Evolutionary conservation across 2,113 vertebrate species (phyloP).

Genomic region (Brachirus orientalis): DNA sequence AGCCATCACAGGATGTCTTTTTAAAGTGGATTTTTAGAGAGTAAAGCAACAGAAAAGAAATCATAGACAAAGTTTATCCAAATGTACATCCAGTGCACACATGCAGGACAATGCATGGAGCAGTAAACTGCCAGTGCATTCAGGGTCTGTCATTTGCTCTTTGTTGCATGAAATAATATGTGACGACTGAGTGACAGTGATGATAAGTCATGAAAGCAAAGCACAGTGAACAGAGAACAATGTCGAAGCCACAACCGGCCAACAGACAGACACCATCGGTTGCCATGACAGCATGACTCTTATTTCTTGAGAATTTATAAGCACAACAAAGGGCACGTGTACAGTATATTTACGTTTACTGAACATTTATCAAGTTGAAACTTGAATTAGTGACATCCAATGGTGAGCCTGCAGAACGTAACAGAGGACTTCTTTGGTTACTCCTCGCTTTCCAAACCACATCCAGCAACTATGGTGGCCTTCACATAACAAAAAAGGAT

Average conservation of each 20-base stretch:
- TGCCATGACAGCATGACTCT: too few species aligned
- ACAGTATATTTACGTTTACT: neutral
- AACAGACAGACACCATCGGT: constrained; percentile 13
- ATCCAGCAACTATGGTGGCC: too few species aligned
- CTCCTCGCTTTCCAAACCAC: too few species aligned
- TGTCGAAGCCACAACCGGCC: neutral
- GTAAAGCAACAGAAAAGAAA: neutral
- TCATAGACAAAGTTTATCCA: constrained; percentile 22
- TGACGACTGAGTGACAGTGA: constrained; percentile 28
- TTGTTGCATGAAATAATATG: constrained; percentile 25
- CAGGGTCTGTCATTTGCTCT: constrained; percentile 7
- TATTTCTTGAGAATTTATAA: constrained; percentile 1
- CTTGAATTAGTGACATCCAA: too few species aligned
- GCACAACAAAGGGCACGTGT: neutral
- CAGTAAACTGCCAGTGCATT: constrained; percentile 1
- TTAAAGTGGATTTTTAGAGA: constrained; percentile 25
- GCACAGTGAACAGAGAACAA: neutral
- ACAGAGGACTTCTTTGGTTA: too few species aligned
- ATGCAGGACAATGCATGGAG: constrained; percentile 1
- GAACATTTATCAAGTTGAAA: too few species aligned
- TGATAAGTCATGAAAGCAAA: constrained; percentile 22
- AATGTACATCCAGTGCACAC: constrained; percentile 1
- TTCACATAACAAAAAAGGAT: too few species aligned
- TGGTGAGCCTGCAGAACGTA: too few species aligned
- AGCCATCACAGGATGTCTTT: constrained; percentile 26